Conservation (phyloP, 92 coral and sea anemone genomes). For the Scolanthus callimorphus region DNA sequence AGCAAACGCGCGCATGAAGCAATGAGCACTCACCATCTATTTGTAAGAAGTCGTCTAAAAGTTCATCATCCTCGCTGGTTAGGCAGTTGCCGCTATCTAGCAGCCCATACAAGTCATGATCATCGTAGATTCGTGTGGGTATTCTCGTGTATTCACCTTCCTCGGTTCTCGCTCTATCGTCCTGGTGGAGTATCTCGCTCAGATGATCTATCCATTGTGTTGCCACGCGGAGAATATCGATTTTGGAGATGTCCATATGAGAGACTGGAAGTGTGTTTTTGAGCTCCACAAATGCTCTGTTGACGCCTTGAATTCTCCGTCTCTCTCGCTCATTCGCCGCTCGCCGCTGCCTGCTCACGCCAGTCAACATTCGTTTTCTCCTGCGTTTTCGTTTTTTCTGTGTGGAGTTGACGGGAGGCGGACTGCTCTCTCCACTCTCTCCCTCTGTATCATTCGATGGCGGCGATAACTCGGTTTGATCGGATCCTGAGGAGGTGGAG, state of each 20-base stretch:
- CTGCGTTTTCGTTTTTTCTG: conserved; percentile 52
- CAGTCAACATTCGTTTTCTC: conserved; percentile 93
- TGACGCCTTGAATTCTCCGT: conserved; percentile 92
- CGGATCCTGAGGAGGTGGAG: conserved; percentile 21
- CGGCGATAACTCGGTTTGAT: conserved; percentile 35
- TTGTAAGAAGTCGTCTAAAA: conserved; percentile 49
- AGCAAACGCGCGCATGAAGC: too few species aligned
- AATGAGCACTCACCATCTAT: conserved; percentile 52
- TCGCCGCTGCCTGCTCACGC: conserved; percentile 94
- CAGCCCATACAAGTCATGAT: conserved; percentile 44
- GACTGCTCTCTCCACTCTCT: conserved; percentile 14
- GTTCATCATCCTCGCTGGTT: conserved; percentile 30
- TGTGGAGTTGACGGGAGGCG: conserved; percentile 5
- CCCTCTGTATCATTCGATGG: conserved; percentile 26
- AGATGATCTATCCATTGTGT: conserved; percentile 97
- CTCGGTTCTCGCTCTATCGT: conserved; percentile 46
- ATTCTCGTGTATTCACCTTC: conserved; percentile 4
- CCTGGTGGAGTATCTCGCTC: conserved; percentile 76
- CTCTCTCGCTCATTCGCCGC: conserved; percentile 99
- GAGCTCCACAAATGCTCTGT: conserved; percentile 92
- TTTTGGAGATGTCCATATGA: conserved; percentile 94
- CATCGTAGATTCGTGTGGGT: conserved; percentile 26
- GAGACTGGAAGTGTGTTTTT: conserved; percentile 95
- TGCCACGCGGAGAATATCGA: conserved; percentile 92
- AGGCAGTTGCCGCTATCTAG: conserved; percentile 43